A percentile compares a stretch with the other conserved stretches of the same genome.
These are phyloP conservation scores for Ctenomys sociabilis DNA, from an alignment of 2,113 vertebrate genomes.

Conservation along the genomic window DNA sequence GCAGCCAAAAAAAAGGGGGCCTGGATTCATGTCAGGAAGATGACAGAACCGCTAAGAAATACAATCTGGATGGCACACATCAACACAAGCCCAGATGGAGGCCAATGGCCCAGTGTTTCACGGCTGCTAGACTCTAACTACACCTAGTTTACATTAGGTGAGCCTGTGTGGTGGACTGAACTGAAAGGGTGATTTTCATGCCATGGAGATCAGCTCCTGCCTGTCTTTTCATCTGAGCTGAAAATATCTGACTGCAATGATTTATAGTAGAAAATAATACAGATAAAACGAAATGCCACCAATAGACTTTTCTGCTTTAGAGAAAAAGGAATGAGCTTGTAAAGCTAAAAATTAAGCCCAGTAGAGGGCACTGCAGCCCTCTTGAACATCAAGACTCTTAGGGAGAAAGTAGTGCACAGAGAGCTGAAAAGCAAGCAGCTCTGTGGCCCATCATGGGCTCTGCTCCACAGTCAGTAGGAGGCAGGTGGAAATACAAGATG, in stretches of 20 bases:
- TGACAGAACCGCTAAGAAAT: constrained; percentile 30
- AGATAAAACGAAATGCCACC: background rate
- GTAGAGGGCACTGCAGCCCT: constrained; percentile 70
- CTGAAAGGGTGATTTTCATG: constrained; percentile 30
- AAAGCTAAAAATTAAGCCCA: constrained; percentile 50
- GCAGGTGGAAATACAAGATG: background rate
- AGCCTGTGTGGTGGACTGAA: background rate
- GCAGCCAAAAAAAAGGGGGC: background rate
- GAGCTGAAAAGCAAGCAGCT: background rate
- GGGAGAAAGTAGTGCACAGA: rapidly evolving
- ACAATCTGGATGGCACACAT: background rate
- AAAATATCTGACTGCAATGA: constrained; percentile 32
- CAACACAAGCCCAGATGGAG: background rate
- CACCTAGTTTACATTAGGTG: background rate
- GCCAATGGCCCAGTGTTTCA: background rate
- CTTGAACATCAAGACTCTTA: background rate
- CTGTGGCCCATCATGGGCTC: background rate
- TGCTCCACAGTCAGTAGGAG: background rate
- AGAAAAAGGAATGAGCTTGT: background rate
- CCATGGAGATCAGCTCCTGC: background rate
- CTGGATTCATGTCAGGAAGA: constrained; percentile 10
- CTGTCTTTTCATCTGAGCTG: constrained; percentile 1
- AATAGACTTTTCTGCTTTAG: background rate
- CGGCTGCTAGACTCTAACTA: background rate
- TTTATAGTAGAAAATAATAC: background rate